Evolutionary conservation across 2,888 invertebrate genomes (phyloP).

Genomic region (Poecilobothrus nobilitatus): DNA sequence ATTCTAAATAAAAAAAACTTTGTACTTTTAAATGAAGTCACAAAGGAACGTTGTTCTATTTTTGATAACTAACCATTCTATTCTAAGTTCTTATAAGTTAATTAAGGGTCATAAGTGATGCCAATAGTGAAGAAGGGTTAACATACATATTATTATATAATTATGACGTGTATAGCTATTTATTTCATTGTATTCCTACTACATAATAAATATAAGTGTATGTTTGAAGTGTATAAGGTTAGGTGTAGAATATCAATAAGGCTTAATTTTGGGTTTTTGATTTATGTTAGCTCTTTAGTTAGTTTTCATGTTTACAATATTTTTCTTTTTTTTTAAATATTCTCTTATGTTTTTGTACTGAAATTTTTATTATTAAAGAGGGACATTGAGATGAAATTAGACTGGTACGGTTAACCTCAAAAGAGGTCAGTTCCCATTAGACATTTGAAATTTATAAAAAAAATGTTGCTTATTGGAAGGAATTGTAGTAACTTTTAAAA

Average conservation of each 20-base stretch:
- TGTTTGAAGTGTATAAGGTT: not conserved
- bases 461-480: no score
- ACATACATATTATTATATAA: not conserved
- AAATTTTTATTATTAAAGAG: not conserved
- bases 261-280: conserved; percentile 6
- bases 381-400: not conserved
- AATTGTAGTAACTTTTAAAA: no score
- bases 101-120: no score
- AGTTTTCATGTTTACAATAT: not conserved
- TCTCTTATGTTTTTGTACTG: not conserved
- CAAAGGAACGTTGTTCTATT: no score
- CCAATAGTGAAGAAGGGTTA: no score
- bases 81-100: no score
- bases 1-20: no score
- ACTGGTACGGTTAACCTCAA: not conserved
- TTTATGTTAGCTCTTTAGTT: not conserved
- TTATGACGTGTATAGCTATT: not conserved
- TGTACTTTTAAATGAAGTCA: no score
- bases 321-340: not conserved
- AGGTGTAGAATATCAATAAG: conserved; percentile 2
- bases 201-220: not conserved
- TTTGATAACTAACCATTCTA: no score
- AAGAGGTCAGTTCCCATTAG: conserved; percentile 2
- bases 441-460: not conserved
- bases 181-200: no score